Evolutionary conservation across 35 echinoderm and acorn worm species (phyloP), one percentile per base, ranked within the genome.

Genomic region (Hemicentrotus pulcherrimus): DNA sequence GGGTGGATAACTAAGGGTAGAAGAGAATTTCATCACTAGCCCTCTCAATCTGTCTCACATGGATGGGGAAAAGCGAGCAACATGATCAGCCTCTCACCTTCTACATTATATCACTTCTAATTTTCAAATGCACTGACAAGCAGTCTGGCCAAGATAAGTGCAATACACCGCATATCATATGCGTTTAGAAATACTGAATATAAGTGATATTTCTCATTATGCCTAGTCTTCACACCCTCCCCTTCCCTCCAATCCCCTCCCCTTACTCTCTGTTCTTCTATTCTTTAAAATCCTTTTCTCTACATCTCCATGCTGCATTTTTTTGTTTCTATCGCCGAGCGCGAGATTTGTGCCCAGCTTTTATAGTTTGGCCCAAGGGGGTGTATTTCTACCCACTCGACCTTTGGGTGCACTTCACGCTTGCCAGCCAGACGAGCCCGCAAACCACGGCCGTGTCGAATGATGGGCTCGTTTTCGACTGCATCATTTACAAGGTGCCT

Each of bases 401-500:
- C 88, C 88, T 90, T 47, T 90, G 88, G 88, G 31, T 90, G 88
- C 88, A 90, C 88, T 90, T 90, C 88, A 90, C 88, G 88, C 65
- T 78, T 78, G 65, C 88, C 88, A 32, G 86, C 86, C 33, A 90
- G 88, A 90, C 88, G 88, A 90, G 88, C 32, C 88, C 88, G 88
- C 46, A 90, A 90, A 90, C 88, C 88, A 90, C 46, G 12, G 33
- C 88, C 88, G 88, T 90, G 88, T 90, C 88, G 88, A 90, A 90
- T 90, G 88, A 90, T 90, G 88, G 88, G 88, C 88, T 90, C 88
- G 88, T 90, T 90, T 90, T 90, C 88, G 46, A 47, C 88, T 90
- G 88, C 88, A 90, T 90, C 88, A 90, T 90, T 90, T 90, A 90
- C 65, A 30, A 33, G 88, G 46, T 90, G 88, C 46, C 88, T 45